Base-by-base conservation (phyloP, 2,797 vertebrate species). In the Novumbra hubbsi region DNA sequence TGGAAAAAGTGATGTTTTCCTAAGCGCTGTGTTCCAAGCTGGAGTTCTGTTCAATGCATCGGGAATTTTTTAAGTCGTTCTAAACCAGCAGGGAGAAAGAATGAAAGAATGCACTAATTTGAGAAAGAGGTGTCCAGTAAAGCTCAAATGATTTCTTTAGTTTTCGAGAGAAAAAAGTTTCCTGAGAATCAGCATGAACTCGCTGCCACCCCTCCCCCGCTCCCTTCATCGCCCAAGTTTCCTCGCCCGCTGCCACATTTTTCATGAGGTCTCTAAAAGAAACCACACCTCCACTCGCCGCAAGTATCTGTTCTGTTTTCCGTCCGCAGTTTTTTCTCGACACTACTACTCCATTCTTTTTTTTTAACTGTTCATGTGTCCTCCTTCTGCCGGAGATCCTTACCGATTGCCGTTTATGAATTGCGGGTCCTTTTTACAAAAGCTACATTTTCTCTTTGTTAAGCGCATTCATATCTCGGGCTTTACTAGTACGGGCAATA, bases 231-330 rank as follows among this genome's bases (percentile, higher is more conserved):
- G n/a, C 60, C 48, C 65, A 9, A 34, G 71, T 87, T 85, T 82
- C 84, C 83, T 89, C 81, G 79, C 84, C 83, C 77, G 24, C 84
- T 88, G 88, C 88, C 86, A 87, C 76, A 81, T 85, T 38, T 85
- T 91, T 92, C 89, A 91, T 81, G 82, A 89, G 84, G 69, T 80
- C 86, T 87, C 78, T 79, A 90, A 86, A 86, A 88, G 64, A 87
- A 88, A 88, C 87, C 89, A 87, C 83, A 87, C 87, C 88, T 87
- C 78, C 80, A 76, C 84, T 84, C 74, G 84, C 92, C 90, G 87
- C 91, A 93, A 91, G 90, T 90, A 92, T 92, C 80, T 87, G 79
- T 72, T 91, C 87, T 91, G 88, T 88, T 92, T 91, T 90, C 89
- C 72, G 68, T 80, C 75, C 73, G 70, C 60, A 68, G 67, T 17